Base-by-base conservation (phyloP, 2,797 vertebrate genomes). In the Spondyliosoma cantharus region DNA sequence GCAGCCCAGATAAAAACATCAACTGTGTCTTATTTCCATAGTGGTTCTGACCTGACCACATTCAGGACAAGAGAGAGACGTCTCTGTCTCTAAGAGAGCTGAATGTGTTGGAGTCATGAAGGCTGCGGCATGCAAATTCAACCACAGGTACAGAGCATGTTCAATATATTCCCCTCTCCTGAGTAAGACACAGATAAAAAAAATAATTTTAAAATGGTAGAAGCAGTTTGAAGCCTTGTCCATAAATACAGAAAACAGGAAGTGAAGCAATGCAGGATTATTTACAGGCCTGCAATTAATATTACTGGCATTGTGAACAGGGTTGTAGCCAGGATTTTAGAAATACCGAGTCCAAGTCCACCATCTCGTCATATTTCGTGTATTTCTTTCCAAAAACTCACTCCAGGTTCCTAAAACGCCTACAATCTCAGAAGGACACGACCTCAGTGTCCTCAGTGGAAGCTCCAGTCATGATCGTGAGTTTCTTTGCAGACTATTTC, bases 91-190 rank as follows among this genome's bases (percentile, higher is more conserved):
- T 37, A 9, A 37, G 9, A 37, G 37, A 37, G 43, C 19, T 19
- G 0, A 50, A 45, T 12, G 48, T 0, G 12, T 37, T 37, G 24
- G 32, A 29, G 42, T 37, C 4, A 49, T 37, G n/a, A 45, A 48
- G 45, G 25, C 15, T 61, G 27, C 49, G 13, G 19, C 56, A 71
- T 60, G 71, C 22, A 76, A 76, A 74, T 71, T 9, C 19, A 73
- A 43, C 19, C 19, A 24, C 49, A 76, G 54, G 11, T 14, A 17
- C 17, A 66, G 25, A 29, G 19, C 25, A 64, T 42, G 48, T 3
- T 59, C 11, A 25, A 62, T 3, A 9, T 15, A 72, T 49, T 66
- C 56, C 14, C 37, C 24, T 66, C n/a, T 57, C 12, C 16, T 13
- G 3, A 2, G 4, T 67, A n/a, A 25, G 12, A 45, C 14, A 32